Evolutionary conservation across 2,797 vertebrate species (phyloP).

Genomic region (Smutsia gigantea): DNA sequence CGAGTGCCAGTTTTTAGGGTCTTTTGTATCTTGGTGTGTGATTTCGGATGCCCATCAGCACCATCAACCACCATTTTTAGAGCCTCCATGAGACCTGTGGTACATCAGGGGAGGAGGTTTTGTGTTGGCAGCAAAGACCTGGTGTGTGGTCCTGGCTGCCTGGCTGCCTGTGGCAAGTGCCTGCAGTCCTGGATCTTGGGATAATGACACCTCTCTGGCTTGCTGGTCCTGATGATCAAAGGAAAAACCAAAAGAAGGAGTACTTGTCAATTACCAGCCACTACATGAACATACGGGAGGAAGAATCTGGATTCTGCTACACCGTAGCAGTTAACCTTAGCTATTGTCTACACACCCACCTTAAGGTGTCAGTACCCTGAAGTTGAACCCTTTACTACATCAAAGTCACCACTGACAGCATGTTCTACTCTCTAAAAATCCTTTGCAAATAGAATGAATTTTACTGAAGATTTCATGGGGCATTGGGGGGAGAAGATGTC

Average conservation of each 20-base stretch:
- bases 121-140: not conserved
- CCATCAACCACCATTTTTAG: not conserved
- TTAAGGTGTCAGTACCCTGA: not conserved
- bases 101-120: not conserved
- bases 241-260: not conserved
- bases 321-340: not conserved
- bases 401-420: not conserved
- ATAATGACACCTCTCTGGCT: not conserved
- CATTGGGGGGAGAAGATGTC: not conserved
- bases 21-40: not conserved
- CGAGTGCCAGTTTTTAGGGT: constrained; percentile 18
- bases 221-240: not conserved
- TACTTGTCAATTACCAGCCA: not conserved
- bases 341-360: not conserved
- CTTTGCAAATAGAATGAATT: not conserved
- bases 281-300: fast-evolving
- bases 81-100: not conserved
- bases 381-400: not conserved
- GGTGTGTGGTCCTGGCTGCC: not conserved
- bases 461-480: not conserved
- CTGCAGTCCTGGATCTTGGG: not conserved
- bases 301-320: not conserved
- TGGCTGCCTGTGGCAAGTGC: not conserved
- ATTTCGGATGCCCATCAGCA: not conserved
- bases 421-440: not conserved